phyloP scores from a whole-genome alignment of 2,113 vertebrate species.

The Hiodon tergisus region DNA sequence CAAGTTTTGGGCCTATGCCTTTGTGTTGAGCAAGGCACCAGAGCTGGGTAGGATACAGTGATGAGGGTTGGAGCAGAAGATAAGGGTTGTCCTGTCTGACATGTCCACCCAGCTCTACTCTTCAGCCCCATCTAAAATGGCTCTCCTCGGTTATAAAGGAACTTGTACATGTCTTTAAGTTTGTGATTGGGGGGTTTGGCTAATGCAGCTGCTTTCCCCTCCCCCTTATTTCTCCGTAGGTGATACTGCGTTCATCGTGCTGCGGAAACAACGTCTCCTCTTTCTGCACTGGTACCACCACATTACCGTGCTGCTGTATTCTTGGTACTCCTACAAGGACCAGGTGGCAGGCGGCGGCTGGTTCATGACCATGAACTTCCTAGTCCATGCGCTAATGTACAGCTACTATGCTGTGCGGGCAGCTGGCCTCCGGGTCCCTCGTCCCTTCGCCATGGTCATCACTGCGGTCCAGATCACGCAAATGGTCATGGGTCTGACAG shows the following conservation, averaged over 20 bases:
- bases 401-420: slow-evolving; percentile 71
- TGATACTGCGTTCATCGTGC: slow-evolving; percentile 74
- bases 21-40: slow-evolving; percentile 72
- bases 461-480: slow-evolving; percentile 76
- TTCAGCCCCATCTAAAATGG: too few relatives aligned
- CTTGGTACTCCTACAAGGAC: slow-evolving; percentile 72
- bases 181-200: not conserved
- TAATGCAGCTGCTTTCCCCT: not conserved
- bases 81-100: not conserved
- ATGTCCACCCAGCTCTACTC: too few relatives aligned
- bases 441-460: slow-evolving; percentile 62
- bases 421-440: slow-evolving; percentile 55
- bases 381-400: slow-evolving; percentile 77
- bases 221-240: slow-evolving; percentile 37
- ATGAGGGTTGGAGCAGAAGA: not conserved
- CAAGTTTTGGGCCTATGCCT: slow-evolving; percentile 74
- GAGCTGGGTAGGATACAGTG: slow-evolving; percentile 71
- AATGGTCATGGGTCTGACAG: slow-evolving; percentile 65
- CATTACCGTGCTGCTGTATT: slow-evolving; percentile 75
- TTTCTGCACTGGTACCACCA: slow-evolving; percentile 89
- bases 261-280: slow-evolving; percentile 77
- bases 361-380: slow-evolving; percentile 79
- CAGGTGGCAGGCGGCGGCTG: slow-evolving; percentile 64
- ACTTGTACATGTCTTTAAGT: too few relatives aligned
- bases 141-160: too few relatives aligned